These are phyloP conservation scores for Chamaetylas fuelleborni DNA, from an alignment of 2,113 vertebrate genomes.

Conservation along the genomic window DNA sequence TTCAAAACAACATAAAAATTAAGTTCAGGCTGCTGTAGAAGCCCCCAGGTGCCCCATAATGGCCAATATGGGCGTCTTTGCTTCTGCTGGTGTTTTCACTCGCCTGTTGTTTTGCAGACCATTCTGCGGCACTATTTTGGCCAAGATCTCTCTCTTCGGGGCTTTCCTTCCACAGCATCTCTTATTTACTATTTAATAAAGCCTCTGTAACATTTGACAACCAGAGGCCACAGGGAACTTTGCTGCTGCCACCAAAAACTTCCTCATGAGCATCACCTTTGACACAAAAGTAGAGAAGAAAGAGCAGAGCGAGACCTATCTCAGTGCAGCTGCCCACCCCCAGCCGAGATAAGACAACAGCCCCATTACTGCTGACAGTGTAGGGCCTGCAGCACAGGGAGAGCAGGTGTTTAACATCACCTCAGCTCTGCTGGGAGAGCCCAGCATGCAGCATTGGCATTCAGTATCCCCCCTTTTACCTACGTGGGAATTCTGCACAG, in stretches of 20 bases:
- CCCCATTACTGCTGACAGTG: not conserved
- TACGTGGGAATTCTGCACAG: not conserved
- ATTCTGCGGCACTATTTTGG: not conserved
- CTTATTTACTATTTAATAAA: slow-evolving; percentile 36
- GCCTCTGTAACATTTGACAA: not conserved
- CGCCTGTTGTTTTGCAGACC: slow-evolving; percentile 12
- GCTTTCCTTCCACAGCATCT: not conserved
- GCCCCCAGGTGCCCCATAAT: slow-evolving; percentile 11
- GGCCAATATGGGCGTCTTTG: not conserved
- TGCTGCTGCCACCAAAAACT: not conserved
- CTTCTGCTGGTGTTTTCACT: slow-evolving; percentile 31
- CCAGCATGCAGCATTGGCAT: accelerated
- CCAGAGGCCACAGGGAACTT: not conserved
- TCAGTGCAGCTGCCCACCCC: accelerated
- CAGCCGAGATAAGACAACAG: not conserved
- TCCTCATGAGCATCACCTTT: not conserved
- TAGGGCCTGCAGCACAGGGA: not conserved
- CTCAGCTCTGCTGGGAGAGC: not conserved
- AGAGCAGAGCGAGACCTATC: not conserved
- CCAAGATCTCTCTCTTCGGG: not conserved
- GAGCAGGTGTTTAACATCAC: not conserved
- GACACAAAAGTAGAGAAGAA: not conserved
- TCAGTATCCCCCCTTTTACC: not conserved
- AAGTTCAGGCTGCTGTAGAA: slow-evolving; percentile 60
- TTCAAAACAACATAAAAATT: slow-evolving; percentile 68